These are phyloP conservation scores for Sphyrna mokarran DNA, from an alignment of 2,113 vertebrate genomes.

Conservation along the genomic window DNA sequence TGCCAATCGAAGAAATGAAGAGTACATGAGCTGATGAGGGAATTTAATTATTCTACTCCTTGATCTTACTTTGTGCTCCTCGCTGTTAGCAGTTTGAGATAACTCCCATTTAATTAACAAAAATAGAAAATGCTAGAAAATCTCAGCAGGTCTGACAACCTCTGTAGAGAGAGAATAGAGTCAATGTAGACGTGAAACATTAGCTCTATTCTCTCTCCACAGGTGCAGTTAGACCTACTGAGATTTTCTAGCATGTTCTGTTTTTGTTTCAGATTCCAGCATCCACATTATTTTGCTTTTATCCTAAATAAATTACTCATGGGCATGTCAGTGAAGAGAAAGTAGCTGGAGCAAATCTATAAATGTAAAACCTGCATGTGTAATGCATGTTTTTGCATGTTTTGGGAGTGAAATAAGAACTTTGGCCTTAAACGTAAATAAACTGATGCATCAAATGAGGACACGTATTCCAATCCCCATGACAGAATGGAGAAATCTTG, in stretches of 20 bases:
- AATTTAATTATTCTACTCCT: neutral
- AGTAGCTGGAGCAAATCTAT: neutral
- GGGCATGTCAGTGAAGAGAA: neutral
- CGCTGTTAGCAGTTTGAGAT: neutral
- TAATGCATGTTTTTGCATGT: neutral
- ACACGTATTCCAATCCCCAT: neutral
- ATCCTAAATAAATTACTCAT: neutral
- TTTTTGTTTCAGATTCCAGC: no score
- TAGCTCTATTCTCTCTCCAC: no score
- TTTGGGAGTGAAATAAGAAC: neutral
- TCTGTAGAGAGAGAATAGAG: no score
- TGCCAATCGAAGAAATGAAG: neutral
- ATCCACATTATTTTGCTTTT: no score
- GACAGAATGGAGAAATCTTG: neutral
- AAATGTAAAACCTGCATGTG: neutral
- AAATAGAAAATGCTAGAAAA: no score
- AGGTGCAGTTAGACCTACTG: no score
- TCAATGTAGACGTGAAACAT: no score
- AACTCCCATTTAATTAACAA: neutral
- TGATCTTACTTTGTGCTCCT: neutral
- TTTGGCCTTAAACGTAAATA: neutral
- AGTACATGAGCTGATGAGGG: neutral
- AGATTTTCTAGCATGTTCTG: no score
- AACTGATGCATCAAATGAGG: neutral
- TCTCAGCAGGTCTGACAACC: no score